Percentiles rank a stretch among this genome's conserved stretches.
phyloP scores from a whole-genome alignment of 2,113 vertebrate species.

The Gracilinanus agilis region DNA sequence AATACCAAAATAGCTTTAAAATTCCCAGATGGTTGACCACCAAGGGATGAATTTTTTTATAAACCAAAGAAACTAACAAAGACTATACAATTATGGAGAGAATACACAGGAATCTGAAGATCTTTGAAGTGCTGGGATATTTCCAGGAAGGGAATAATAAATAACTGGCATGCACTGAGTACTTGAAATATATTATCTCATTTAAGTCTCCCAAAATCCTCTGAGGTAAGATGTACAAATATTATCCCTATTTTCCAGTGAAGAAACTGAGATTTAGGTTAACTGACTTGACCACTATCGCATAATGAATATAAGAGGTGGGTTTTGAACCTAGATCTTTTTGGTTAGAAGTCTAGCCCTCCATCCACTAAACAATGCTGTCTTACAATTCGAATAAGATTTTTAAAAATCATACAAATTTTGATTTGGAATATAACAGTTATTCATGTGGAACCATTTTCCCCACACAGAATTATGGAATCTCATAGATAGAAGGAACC shows the following conservation, averaged over 20 bases:
- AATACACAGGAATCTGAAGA: neutral
- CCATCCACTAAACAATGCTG: neutral
- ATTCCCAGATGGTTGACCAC: neutral
- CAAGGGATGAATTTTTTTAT: neutral
- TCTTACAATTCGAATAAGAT: neutral
- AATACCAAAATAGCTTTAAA: neutral
- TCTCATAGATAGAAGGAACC: neutral
- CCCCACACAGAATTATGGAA: neutral
- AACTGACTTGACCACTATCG: neutral
- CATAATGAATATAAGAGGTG: neutral
- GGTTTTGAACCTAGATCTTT: neutral
- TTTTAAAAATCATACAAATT: slow-evolving; percentile 25
- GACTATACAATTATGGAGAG: neutral
- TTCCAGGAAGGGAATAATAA: neutral
- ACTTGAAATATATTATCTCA: neutral
- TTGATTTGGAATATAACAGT: slow-evolving; percentile 36
- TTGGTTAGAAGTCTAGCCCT: neutral
- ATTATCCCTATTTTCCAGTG: neutral
- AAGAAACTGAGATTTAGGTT: neutral
- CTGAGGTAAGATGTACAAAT: neutral
- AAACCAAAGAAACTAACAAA: neutral
- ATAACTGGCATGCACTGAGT: neutral
- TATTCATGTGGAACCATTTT: slow-evolving; percentile 23
- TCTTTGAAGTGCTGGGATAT: neutral
- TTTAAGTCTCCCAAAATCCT: neutral